These are phyloP conservation scores for Acanthornis magna DNA, from an alignment of 2,797 vertebrate species.

Conservation along the genomic window DNA sequence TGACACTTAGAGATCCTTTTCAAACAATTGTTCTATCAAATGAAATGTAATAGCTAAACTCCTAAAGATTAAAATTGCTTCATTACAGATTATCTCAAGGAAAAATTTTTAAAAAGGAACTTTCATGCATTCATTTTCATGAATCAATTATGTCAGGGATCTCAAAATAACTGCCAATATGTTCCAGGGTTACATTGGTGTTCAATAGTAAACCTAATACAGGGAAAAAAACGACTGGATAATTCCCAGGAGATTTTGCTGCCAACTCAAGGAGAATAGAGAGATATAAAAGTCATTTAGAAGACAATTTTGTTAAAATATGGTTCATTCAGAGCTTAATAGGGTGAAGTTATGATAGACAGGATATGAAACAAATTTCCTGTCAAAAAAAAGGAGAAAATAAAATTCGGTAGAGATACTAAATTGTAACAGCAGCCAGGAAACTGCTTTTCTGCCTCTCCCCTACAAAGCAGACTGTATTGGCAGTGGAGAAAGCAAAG, in stretches of 20 bases:
- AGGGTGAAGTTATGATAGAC: neutral
- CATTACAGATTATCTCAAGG: neutral
- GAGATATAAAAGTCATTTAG: neutral
- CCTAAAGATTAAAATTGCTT: neutral
- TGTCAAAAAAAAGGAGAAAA: neutral
- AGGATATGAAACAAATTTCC: neutral
- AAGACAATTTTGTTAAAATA: neutral
- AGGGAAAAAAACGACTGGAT: neutral
- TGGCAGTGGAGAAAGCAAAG: neutral
- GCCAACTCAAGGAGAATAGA: neutral
- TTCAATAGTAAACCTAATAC: neutral
- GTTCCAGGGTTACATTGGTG: neutral
- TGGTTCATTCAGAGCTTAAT: neutral
- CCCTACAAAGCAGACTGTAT: neutral
- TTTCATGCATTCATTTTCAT: neutral
- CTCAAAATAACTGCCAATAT: neutral
- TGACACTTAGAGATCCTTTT: neutral
- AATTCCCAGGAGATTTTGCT: neutral
- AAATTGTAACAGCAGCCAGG: neutral
- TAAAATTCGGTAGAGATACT: neutral
- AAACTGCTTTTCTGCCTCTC: neutral
- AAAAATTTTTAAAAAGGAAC: neutral
- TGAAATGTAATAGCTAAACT: neutral
- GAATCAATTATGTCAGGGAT: neutral
- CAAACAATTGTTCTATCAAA: neutral